Conservation (phyloP, 2,113 vertebrate species). For the Myiagra hebetior region DNA sequence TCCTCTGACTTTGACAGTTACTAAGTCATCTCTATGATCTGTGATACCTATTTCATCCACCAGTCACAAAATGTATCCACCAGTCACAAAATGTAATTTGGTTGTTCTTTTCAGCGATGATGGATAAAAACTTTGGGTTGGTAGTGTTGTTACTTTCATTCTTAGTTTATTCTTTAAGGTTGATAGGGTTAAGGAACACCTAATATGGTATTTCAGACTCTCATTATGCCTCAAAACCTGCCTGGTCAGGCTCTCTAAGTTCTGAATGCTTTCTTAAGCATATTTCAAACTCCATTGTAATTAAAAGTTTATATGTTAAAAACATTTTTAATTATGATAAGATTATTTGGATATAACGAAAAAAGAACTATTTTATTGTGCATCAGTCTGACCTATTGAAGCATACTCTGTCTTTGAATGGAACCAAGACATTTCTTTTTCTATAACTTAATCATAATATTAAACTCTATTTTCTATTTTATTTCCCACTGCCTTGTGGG, state of each 20-base stretch:
- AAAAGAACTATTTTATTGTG: neutral
- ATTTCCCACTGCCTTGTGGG: neutral
- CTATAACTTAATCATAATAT: neutral
- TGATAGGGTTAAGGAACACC: neutral
- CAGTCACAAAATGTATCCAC: neutral
- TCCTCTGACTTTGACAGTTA: neutral
- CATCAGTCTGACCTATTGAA: neutral
- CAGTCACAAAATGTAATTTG: neutral
- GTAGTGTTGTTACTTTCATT: neutral
- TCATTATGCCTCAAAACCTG: neutral
- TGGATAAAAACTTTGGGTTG: neutral
- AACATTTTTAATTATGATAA: neutral
- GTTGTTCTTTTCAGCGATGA: neutral
- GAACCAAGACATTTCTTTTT: neutral
- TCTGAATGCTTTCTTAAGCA: neutral
- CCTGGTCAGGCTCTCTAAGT: neutral
- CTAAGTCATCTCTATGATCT: neutral
- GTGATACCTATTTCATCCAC: neutral
- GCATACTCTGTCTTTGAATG: neutral
- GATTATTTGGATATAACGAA: neutral
- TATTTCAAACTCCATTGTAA: neutral
- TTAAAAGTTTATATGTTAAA: neutral
- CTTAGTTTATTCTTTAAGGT: neutral
- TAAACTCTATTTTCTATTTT: neutral
- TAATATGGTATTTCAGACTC: neutral